Conservation (phyloP, 2,113 vertebrate genomes). For the Tursiops truncatus region DNA sequence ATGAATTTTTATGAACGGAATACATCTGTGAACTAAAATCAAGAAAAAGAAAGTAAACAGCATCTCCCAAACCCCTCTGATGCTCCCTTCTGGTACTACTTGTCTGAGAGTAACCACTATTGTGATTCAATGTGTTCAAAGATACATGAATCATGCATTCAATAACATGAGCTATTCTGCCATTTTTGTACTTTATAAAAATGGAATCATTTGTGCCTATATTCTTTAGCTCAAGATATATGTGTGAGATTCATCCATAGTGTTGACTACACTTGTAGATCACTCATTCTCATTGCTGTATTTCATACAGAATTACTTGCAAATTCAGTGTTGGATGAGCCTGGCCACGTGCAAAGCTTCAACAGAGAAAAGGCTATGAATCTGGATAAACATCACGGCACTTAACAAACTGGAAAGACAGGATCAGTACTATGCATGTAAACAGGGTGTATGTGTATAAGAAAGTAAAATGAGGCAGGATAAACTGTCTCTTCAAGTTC, state of each 20-base stretch:
- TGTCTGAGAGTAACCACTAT: not conserved
- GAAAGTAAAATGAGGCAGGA: not conserved
- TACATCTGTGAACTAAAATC: not conserved
- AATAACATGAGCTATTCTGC: not conserved
- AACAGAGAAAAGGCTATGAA: not conserved
- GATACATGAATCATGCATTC: not conserved
- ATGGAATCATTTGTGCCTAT: not conserved
- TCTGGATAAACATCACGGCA: not conserved
- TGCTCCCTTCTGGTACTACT: not conserved
- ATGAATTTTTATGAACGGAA: not conserved
- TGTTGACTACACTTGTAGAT: not conserved
- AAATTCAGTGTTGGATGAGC: not conserved
- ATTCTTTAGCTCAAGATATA: not conserved
- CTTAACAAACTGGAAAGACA: not conserved
- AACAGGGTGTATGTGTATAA: not conserved
- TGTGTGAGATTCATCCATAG: not conserved
- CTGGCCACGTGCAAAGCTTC: not conserved
- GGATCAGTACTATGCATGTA: not conserved
- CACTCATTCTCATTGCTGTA: not conserved
- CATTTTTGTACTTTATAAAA: not conserved
- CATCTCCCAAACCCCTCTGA: accelerated
- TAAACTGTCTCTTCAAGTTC: not conserved
- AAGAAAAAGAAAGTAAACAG: not conserved
- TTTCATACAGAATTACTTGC: not conserved
- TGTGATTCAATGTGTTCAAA: not conserved